phyloP scores from a whole-genome alignment of 2,888 invertebrate species.

The Oxyscelio sp. region DNA sequence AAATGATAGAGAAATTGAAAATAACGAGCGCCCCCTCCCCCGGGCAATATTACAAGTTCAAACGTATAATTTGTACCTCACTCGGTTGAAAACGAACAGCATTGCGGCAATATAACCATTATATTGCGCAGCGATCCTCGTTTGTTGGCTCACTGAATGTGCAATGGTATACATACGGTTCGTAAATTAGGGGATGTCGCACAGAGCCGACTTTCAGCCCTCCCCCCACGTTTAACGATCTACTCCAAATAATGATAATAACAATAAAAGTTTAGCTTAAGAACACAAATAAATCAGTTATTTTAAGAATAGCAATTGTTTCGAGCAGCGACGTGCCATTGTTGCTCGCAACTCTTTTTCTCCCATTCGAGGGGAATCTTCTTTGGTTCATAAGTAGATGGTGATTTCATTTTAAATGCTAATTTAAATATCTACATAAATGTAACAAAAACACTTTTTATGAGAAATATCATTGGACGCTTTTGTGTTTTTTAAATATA shows the following conservation, averaged over 20 bases:
- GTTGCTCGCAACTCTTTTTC: constrained; percentile 19
- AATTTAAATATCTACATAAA: constrained; percentile 39
- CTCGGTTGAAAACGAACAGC: constrained; percentile 40
- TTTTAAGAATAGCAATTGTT: constrained; percentile 42
- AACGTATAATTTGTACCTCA: constrained; percentile 62
- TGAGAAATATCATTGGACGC: not conserved
- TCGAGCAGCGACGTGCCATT: not conserved
- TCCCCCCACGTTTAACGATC: constrained; percentile 51
- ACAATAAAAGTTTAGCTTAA: constrained; percentile 55
- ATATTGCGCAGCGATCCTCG: constrained; percentile 64
- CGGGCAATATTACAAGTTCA: constrained; percentile 57
- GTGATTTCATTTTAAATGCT: constrained; percentile 23
- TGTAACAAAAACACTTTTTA: constrained; percentile 1
- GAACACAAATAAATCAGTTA: constrained; percentile 61
- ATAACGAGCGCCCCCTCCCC: constrained; percentile 30
- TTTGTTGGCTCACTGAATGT: constrained; percentile 72
- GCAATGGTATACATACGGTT: constrained; percentile 50
- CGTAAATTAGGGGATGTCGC: constrained; percentile 74
- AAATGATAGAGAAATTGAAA: constrained; percentile 57
- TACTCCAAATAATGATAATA: constrained; percentile 50
- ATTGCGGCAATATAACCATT: constrained; percentile 62
- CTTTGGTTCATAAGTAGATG: constrained; percentile 25
- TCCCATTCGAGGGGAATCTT: constrained; percentile 5
- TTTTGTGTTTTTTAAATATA: not conserved
- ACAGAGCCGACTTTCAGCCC: constrained; percentile 47